Percentiles rank a stretch among this genome's conserved stretches.
These are phyloP conservation scores for Erebia palarica DNA, from an alignment of 2,888 invertebrate genomes.

Conservation along the genomic window DNA sequence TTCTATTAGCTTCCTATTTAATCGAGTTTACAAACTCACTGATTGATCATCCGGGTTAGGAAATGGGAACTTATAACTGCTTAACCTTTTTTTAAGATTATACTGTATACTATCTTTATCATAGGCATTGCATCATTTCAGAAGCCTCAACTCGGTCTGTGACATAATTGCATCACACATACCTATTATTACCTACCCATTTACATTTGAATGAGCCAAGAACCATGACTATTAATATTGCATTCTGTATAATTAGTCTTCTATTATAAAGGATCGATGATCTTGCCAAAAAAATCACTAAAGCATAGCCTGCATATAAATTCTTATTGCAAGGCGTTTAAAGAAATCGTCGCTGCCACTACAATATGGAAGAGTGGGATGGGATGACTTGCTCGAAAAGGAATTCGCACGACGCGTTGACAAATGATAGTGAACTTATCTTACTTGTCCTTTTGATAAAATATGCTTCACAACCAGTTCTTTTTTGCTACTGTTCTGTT, in stretches of 20 bases:
- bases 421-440: slow-evolving; percentile 74
- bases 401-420: slow-evolving; percentile 78
- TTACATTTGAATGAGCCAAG: background rate
- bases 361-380: slow-evolving; percentile 56
- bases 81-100: background rate
- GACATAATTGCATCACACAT: too few species aligned
- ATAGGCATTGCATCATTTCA: too few species aligned
- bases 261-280: background rate
- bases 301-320: slow-evolving; percentile 5
- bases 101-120: too few species aligned
- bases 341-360: slow-evolving; percentile 31
- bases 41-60: too few species aligned
- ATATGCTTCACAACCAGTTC: background rate
- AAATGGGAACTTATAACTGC: background rate
- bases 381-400: slow-evolving; percentile 66
- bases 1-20: too few species aligned
- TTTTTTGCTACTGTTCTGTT: slow-evolving; percentile 4
- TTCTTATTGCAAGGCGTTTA: slow-evolving; percentile 12
- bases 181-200: background rate
- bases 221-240: background rate
- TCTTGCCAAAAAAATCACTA: slow-evolving; percentile 1
- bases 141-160: too few species aligned
- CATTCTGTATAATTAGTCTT: background rate
- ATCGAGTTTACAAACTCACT: too few species aligned
- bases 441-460: slow-evolving; percentile 23